Evolutionary conservation across 2,888 invertebrate species (phyloP).

Genomic region (Watsonalla cultraria): DNA sequence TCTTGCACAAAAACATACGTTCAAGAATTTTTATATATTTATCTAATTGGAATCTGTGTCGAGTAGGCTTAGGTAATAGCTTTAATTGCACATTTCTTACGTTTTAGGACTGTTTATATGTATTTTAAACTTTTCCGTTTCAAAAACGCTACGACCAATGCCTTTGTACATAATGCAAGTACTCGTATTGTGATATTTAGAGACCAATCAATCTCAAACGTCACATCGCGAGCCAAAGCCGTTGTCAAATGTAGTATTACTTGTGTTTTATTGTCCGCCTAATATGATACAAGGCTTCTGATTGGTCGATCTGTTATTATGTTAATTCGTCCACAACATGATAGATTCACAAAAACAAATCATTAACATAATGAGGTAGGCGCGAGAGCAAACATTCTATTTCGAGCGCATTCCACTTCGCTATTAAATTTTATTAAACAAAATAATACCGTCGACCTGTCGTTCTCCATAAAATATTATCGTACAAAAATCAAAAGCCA

Average conservation of each 20-base stretch:
- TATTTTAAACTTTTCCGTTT: too few species aligned
- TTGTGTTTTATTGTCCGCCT: background rate
- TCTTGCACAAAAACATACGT: conserved; percentile 22
- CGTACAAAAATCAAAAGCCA: conserved; percentile 14
- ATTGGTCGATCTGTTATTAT: background rate
- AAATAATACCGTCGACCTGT: conserved; percentile 2
- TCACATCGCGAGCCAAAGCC: too few species aligned
- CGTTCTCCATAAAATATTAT: conserved; percentile 4
- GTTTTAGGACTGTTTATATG: background rate
- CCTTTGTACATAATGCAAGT: too few species aligned
- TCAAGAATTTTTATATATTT: conserved; percentile 13
- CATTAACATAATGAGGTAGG: background rate
- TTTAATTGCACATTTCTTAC: background rate
- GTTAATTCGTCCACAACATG: background rate
- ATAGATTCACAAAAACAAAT: background rate
- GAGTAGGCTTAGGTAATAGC: background rate
- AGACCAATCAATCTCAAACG: background rate
- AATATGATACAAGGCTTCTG: background rate
- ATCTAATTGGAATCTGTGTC: conserved; percentile 1
- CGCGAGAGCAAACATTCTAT: background rate
- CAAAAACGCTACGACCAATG: too few species aligned
- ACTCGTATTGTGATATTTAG: too few species aligned
- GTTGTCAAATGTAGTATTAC: background rate
- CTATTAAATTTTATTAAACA: conserved; percentile 1
- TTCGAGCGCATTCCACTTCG: background rate